Percentiles rank a stretch among this genome's conserved stretches.
Conservation (phyloP, 2,797 vertebrate genomes). For the Chromobotia macracanthus region DNA sequence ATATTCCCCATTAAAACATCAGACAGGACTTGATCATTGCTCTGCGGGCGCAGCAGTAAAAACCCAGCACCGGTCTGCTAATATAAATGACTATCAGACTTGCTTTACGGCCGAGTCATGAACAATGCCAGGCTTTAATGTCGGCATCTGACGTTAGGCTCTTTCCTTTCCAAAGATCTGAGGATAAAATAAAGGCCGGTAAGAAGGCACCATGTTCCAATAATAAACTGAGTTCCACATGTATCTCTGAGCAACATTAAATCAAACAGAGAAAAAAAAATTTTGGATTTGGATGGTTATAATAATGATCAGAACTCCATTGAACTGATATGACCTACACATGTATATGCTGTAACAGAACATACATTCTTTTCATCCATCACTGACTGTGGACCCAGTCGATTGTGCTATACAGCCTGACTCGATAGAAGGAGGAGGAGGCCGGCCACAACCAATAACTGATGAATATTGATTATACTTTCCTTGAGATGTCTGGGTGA, state of each 20-base stretch:
- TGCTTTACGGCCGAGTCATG: slow-evolving; percentile 53
- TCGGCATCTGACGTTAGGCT: slow-evolving; percentile 20
- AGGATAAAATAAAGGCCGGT: not conserved
- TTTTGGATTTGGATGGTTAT: slow-evolving; percentile 10
- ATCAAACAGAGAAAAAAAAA: not conserved
- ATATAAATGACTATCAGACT: slow-evolving; percentile 37
- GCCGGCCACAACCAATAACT: slow-evolving; percentile 59
- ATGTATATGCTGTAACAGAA: slow-evolving; percentile 3
- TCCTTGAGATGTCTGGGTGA: slow-evolving; percentile 45
- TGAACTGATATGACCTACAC: slow-evolving; percentile 28
- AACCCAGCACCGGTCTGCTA: slow-evolving; percentile 7
- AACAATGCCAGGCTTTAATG: slow-evolving; percentile 55
- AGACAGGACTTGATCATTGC: slow-evolving; percentile 59
- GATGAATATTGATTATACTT: slow-evolving; percentile 63
- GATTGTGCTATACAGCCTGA: slow-evolving; percentile 66
- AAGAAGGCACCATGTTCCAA: not conserved
- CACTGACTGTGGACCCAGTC: slow-evolving; percentile 64
- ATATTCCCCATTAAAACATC: slow-evolving; percentile 68
- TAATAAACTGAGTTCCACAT: slow-evolving; percentile 3
- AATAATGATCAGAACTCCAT: slow-evolving; percentile 16
- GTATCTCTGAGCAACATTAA: not conserved
- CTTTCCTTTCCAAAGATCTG: slow-evolving; percentile 19
- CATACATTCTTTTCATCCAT: slow-evolving; percentile 61
- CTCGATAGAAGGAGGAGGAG: slow-evolving; percentile 57
- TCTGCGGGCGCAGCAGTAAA: slow-evolving; percentile 42